A percentile compares a stretch with the other conserved stretches of the same genome.
Conservation (phyloP, 2,113 vertebrate species). For the Lepus americanus region DNA sequence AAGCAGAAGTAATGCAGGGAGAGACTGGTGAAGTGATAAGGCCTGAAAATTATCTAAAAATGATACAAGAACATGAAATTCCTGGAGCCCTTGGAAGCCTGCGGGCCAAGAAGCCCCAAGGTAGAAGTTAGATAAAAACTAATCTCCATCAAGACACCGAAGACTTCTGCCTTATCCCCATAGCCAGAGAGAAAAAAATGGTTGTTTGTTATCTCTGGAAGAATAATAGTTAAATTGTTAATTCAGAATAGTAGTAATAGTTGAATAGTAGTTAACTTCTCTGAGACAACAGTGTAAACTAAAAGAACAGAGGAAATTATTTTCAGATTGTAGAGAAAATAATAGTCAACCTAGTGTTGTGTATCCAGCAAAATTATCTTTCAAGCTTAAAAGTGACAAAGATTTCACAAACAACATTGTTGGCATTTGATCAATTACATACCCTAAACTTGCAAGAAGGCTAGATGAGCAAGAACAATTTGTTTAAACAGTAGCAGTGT, state of each 20-base stretch:
- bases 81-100: not conserved
- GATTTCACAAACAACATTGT: not conserved
- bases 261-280: constrained; percentile 5
- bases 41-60: not conserved
- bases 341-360: not conserved
- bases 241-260: not conserved
- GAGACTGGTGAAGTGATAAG: not conserved
- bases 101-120: not conserved
- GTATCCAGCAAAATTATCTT: not conserved
- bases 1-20: not conserved
- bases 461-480: constrained; percentile 30
- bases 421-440: not conserved
- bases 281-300: not conserved
- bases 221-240: not conserved
- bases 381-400: not conserved
- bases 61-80: not conserved
- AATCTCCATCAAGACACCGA: not conserved
- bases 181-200: not conserved
- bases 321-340: not conserved
- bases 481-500: constrained; percentile 47
- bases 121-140: constrained; percentile 32
- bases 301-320: not conserved
- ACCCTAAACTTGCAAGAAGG: constrained; percentile 29
- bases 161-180: not conserved
- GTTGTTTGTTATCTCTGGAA: not conserved